Base-by-base conservation (phyloP, 2,888 invertebrate genomes). In the Diaperis boleti region DNA sequence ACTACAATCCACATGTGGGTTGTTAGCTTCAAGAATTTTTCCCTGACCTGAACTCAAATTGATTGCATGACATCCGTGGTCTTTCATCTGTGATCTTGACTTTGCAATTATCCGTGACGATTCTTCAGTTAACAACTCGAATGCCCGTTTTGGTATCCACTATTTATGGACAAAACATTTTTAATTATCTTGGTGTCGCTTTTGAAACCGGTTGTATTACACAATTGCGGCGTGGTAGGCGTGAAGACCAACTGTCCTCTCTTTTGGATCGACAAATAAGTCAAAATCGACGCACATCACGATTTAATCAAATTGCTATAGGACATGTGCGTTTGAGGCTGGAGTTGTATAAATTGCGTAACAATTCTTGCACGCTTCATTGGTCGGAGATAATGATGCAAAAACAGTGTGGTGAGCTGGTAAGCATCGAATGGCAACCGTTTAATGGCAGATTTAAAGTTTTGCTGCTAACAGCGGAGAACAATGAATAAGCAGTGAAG, bases 171-270 rank as follows among this genome's bases (percentile, higher is more conserved):
- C 18, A 42, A 42, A 42, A 18, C 20, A 3, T 18, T n/a, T n/a
- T n/a, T 1, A 17, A 33, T 13, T 42, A 18, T 20, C 10, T 18
- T 8, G 7, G 11, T 37, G 41, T 14, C n/a, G n/a, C 10, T n/a
- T 37, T 14, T 20, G 37, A 42, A 55, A 55, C 42, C 41, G 42
- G 41, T 41, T 54, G 42, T 29, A 29, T 55, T 55, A 42, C 42
- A 31, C 26, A 55, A 55, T 29, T 26, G 17, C 1, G n/a, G 10
- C 20, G 17, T 37, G 3, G 52, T 52, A 37, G 52, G 52, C 52
- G 52, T 52, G 17, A n/a, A 14, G 41, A 52, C 47, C 44, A 44
- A 44, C 44, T 44, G 22, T 44, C 44, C 18, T 42, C 42, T 17
- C 3, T 10, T 18, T 41, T 44, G 20, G 8, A 33, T 11, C 13